phyloP scores from a whole-genome alignment of 2,888 invertebrate species.

The Bombylius discolor region DNA sequence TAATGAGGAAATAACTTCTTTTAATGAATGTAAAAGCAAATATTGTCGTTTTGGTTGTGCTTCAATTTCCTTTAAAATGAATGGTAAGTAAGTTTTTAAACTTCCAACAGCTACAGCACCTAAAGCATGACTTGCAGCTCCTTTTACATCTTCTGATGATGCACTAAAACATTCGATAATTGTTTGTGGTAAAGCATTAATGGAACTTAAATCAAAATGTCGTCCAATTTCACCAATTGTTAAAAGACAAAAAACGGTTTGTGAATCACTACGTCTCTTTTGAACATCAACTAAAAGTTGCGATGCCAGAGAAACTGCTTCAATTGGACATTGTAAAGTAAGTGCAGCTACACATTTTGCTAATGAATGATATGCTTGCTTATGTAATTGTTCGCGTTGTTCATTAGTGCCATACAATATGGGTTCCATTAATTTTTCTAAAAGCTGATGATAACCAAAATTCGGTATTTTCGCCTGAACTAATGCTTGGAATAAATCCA shows the following conservation, averaged over 20 bases:
- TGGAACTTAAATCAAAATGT: slow-evolving; percentile 71
- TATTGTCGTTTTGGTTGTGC: slow-evolving; percentile 92
- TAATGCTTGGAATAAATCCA: slow-evolving; percentile 86
- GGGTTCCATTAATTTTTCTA: slow-evolving; percentile 63
- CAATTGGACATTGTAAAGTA: slow-evolving; percentile 62
- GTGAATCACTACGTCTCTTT: slow-evolving; percentile 57
- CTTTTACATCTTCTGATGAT: slow-evolving; percentile 91
- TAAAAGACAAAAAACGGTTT: slow-evolving; percentile 83
- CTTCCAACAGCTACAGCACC: slow-evolving; percentile 95
- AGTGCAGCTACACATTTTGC: slow-evolving; percentile 94
- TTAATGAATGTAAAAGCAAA: slow-evolving; percentile 86
- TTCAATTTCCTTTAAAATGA: slow-evolving; percentile 86
- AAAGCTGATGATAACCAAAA: slow-evolving; percentile 66
- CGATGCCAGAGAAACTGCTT: slow-evolving; percentile 53
- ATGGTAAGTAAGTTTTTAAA: slow-evolving; percentile 82
- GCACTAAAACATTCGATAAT: slow-evolving; percentile 80
- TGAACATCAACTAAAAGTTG: slow-evolving; percentile 60
- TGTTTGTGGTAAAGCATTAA: slow-evolving; percentile 60
- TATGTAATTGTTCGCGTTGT: slow-evolving; percentile 44
- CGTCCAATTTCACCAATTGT: slow-evolving; percentile 96
- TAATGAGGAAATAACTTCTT: slow-evolving; percentile 87
- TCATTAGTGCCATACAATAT: slow-evolving; percentile 41
- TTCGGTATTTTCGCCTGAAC: slow-evolving; percentile 70
- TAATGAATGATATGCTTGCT: slow-evolving; percentile 82
- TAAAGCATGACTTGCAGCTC: slow-evolving; percentile 92